Evolutionary conservation across 2,797 vertebrate genomes (phyloP).

Genomic region (Poecile montanus): DNA sequence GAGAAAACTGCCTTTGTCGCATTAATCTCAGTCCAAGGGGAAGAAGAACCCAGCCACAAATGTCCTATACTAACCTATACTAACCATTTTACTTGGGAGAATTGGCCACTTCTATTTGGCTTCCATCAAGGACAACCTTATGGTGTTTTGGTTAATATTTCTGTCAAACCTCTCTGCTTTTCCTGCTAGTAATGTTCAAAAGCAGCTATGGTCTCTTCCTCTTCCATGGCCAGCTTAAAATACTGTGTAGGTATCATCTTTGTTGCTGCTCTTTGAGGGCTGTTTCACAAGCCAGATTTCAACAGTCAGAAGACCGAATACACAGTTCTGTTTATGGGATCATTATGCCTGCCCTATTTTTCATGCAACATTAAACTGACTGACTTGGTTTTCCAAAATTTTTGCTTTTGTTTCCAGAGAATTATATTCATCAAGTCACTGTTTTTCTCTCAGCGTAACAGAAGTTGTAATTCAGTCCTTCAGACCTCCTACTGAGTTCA

Average conservation of each 20-base stretch:
- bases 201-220: neutral
- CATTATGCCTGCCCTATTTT: neutral
- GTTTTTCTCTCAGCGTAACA: neutral
- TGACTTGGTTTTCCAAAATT: neutral
- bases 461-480: neutral
- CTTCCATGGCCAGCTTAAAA: neutral
- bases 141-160: neutral
- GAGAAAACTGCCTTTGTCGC: no score
- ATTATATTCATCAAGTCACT: neutral
- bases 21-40: no score
- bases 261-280: neutral
- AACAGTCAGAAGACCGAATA: neutral
- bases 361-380: neutral
- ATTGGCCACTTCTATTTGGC: neutral
- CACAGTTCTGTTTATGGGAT: neutral
- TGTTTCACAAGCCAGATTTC: neutral
- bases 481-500: neutral
- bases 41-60: no score
- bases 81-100: neutral
- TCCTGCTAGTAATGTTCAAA: neutral
- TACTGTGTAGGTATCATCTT: neutral
- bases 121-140: fast-evolving
- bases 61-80: no score
- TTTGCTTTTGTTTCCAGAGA: neutral
- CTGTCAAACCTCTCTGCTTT: neutral